These are phyloP conservation scores for Sogatella furcifera DNA, from an alignment of 1,140 invertebrate genomes.

Conservation along the genomic window DNA sequence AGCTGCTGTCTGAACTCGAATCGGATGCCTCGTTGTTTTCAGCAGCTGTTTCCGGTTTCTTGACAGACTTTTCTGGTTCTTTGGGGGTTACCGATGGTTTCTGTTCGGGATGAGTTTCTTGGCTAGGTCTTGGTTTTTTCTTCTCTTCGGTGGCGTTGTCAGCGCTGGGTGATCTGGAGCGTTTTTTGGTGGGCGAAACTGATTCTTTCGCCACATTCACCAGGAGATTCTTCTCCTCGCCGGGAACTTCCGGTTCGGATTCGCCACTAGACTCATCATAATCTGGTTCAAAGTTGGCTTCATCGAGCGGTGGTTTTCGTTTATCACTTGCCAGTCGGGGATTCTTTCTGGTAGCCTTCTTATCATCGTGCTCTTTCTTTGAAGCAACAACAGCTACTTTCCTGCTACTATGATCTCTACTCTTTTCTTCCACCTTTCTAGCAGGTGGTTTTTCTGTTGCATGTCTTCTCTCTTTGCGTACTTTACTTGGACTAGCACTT, in stretches of 20 bases:
- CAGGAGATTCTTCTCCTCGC: conserved; percentile 11
- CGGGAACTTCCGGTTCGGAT: conserved; percentile 10
- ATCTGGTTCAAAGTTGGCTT: conserved; percentile 16
- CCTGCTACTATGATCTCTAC: conserved; percentile 3
- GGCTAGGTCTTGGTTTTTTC: conserved; percentile 10
- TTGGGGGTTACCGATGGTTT: conserved; percentile 5
- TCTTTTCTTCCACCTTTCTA: conserved; percentile 9
- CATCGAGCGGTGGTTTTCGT: conserved; percentile 11
- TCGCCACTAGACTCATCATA: conserved; percentile 14
- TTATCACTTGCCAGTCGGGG: conserved; percentile 10
- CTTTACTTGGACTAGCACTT: conserved; percentile 1
- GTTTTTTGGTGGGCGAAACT: conserved; percentile 9
- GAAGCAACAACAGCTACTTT: conserved; percentile 1
- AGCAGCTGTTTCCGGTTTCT: conserved; percentile 19
- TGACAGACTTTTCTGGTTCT: conserved; percentile 16
- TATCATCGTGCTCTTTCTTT: conserved; percentile 13
- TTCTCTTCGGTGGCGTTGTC: conserved; percentile 12
- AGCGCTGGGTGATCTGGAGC: conserved; percentile 7
- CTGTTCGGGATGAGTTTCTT: not conserved
- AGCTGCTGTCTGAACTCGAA: conserved; percentile 17
- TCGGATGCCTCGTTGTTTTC: conserved; percentile 23
- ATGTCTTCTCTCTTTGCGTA: conserved; percentile 4
- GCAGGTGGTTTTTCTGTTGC: conserved; percentile 1
- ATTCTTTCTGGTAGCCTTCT: conserved; percentile 14
- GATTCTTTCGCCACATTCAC: conserved; percentile 1